phyloP scores from a whole-genome alignment of 2,113 vertebrate species.

The Bos taurus region ARS-UCD2.0 NC_037339.1:10277501-10278000 shows the following conservation, averaged over 20 bases:
- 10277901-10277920: not conserved
- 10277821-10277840: not conserved
- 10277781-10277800: not conserved
- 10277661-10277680: not conserved
- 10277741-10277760: not conserved
- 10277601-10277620: not conserved
- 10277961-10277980: not conserved
- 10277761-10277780: not conserved
- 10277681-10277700: accelerated
- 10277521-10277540: not conserved
- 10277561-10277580: not conserved
- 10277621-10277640: not conserved
- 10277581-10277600: not conserved
- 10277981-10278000: not conserved
- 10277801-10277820: accelerated
- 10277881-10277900: not conserved
- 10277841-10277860: not conserved
- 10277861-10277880: not conserved
- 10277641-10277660: not conserved
- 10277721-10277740: not conserved
- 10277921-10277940: not conserved
- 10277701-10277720: too few relatives aligned
- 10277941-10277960: not conserved
- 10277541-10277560: not conserved
- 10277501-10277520: not conserved